These are phyloP conservation scores for Karalla daura DNA, from an alignment of 2,797 vertebrate species.

Conservation along the genomic window DNA sequence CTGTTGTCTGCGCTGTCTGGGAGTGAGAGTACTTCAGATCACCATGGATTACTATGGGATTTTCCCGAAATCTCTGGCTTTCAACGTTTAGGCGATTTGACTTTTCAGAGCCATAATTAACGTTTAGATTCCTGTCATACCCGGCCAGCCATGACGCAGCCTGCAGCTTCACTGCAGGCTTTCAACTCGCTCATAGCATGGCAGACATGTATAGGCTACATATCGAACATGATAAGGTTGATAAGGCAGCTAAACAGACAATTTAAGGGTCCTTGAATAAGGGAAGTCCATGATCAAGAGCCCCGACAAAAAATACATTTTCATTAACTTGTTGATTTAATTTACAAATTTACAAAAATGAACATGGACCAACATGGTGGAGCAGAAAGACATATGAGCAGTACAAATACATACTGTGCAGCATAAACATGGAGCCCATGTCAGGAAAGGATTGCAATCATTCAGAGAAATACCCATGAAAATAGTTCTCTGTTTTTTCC, in stretches of 20 bases:
- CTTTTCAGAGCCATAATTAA: constrained; percentile 72
- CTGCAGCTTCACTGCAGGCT: constrained; percentile 8
- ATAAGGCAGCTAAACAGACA: too few relatives aligned
- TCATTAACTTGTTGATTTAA: too few relatives aligned
- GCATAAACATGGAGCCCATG: too few relatives aligned
- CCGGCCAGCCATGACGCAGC: constrained; percentile 30
- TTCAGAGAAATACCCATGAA: too few relatives aligned
- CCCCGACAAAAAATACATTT: too few relatives aligned
- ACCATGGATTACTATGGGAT: constrained; percentile 76
- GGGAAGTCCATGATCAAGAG: neutral
- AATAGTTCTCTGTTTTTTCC: too few relatives aligned
- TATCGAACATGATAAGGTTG: constrained; percentile 11
- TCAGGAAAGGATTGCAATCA: too few relatives aligned
- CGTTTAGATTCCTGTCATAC: constrained; percentile 52
- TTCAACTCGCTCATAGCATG: constrained; percentile 13
- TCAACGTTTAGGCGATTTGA: constrained; percentile 71
- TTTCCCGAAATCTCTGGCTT: constrained; percentile 75
- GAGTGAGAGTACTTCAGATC: constrained; percentile 63
- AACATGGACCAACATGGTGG: too few relatives aligned
- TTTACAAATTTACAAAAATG: too few relatives aligned
- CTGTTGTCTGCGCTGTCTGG: constrained; percentile 54
- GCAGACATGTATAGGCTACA: neutral
- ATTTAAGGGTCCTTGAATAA: neutral
- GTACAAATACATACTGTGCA: too few relatives aligned
- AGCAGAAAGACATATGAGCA: too few relatives aligned